phyloP scores from a whole-genome alignment of 1,140 invertebrate genomes.

The Solen grandis region DNA sequence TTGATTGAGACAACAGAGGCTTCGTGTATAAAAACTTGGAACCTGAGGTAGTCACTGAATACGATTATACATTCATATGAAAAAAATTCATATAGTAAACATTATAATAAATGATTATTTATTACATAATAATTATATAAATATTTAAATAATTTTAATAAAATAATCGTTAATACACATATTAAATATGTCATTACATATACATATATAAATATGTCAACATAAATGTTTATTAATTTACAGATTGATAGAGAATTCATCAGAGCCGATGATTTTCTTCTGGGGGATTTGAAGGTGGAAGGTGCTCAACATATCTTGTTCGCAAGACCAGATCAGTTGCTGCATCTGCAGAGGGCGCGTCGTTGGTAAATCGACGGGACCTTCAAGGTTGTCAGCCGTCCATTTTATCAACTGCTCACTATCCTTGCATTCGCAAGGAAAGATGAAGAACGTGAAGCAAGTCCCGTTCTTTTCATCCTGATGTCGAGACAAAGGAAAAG shows the following conservation, averaged over 20 bases:
- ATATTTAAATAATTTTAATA: background rate
- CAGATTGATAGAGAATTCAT: constrained; percentile 26
- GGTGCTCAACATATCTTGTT: constrained; percentile 1
- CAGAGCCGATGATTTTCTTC: background rate
- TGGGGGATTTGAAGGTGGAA: background rate
- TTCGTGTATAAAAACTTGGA: too few species aligned
- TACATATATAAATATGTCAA: too few species aligned
- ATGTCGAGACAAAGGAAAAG: constrained; percentile 1
- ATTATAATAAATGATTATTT: background rate
- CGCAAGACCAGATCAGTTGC: background rate
- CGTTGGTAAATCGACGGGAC: constrained; percentile 14
- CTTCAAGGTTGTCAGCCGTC: too few species aligned
- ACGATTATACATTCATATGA: background rate
- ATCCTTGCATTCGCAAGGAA: constrained; percentile 5
- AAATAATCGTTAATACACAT: background rate
- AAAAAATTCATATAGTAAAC: background rate
- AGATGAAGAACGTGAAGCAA: background rate
- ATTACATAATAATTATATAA: background rate
- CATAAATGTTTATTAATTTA: too few species aligned
- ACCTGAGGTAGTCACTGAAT: background rate
- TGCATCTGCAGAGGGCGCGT: background rate
- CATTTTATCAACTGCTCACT: constrained; percentile 8
- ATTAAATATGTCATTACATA: background rate
- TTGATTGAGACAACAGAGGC: too few species aligned
- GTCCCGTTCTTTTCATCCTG: background rate